Base-by-base conservation (phyloP, 2,888 invertebrate genomes). In the Ophioninae sp. region DNA sequence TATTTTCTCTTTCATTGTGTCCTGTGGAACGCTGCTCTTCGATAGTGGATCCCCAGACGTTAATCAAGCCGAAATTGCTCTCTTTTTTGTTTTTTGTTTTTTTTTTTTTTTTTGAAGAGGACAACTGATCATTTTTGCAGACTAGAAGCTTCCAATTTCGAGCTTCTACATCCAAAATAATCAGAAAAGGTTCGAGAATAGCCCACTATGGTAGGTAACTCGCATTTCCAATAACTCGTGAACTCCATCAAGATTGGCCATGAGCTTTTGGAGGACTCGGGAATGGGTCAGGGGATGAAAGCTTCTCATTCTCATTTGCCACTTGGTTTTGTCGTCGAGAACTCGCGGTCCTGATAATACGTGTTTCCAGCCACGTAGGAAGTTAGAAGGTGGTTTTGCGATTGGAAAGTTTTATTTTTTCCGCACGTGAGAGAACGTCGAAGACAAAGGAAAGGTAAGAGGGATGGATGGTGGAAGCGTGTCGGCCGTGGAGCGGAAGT, bases 351-450 rank as follows among this genome's bases (percentile, higher is more conserved):
- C 58, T 82, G 69, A 64, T 79, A 79, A 82, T 77, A 79, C 76
- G 69, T 79, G 73, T 84, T 84, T 84, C 84, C 76, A 77, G 64
- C 84, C 82, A 84, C 84, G 79, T 82, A 78, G 78, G 56, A 81
- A 75, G 79, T 81, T 80, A 61, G 61, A 71, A 56, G 65, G 76
- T 63, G 78, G 73, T 79, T 74, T 73, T 51, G 83, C 82, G 81
- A 86, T 85, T 84, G 84, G 85, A 85, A 86, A 87, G 83, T 86
- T 87, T 69, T 77, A 77, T 74, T 71, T 64, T 75, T 67, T 41
- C 63, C 44, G 30, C 23, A 80, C 74, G 80, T 75, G 79, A 67
- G 61, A 39, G 61, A 39, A 71, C 51, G 39, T 73, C 64, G 56
- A 61, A 73, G 68, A 61, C 74, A 65, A 30, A 72, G 23, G 74